Conservation (phyloP, 2,113 vertebrate genomes). For the Sialia sialis region DNA sequence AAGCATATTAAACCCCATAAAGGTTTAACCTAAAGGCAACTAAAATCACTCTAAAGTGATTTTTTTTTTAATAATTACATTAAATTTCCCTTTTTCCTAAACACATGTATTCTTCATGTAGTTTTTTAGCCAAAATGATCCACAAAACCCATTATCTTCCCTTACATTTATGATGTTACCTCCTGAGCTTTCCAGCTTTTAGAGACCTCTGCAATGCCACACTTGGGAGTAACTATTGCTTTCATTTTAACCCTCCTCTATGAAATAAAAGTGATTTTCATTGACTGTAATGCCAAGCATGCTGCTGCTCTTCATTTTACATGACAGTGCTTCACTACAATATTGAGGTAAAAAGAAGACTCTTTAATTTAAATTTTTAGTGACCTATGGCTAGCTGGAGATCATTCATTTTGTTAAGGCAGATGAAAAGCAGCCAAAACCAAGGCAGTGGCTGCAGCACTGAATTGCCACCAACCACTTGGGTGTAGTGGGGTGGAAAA, state of each 20-base stretch:
- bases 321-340: not conserved
- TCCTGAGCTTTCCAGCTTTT: not conserved
- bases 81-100: not conserved
- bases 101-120: rapidly evolving
- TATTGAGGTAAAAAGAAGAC: not conserved
- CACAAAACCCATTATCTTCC: not conserved
- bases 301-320: not conserved
- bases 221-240: not conserved
- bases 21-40: not conserved
- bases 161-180: not conserved
- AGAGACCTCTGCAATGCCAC: not conserved
- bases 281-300: not conserved
- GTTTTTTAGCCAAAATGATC: not conserved
- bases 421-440: not conserved
- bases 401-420: not conserved
- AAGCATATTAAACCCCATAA: not conserved
- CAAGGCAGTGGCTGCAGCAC: not conserved
- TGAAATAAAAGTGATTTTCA: not conserved
- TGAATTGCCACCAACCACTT: not conserved
- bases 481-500: not conserved
- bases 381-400: not conserved
- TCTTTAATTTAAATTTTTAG: not conserved
- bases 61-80: not conserved
- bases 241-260: not conserved
- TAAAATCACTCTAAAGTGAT: not conserved